Evolutionary conservation across 1,140 invertebrate species (phyloP), one percentile per base, ranked within the genome.

Genomic region (Drosophila leontia): DNA sequence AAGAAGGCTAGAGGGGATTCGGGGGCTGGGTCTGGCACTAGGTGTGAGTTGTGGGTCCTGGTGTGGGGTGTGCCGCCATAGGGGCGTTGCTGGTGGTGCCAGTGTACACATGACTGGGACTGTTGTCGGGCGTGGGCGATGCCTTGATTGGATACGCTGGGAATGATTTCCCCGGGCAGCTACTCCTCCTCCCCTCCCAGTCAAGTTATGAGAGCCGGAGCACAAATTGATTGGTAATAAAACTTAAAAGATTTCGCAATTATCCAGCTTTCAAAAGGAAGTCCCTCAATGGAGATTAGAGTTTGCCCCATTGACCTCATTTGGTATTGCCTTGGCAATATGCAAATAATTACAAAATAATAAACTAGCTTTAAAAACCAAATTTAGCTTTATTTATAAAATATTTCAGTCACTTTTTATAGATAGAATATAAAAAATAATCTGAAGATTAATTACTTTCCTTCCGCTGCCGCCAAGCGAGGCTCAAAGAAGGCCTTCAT

Each of bases 91-190:
- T 29, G 58, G 76, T 48, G 76, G 48, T 53, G 44, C 51, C 62
- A 60, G 34, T 15, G 63, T 44, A 64, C 78, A 85, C 67, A 81
- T 85, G 65, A 77, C 77, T 68, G 72, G 72, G 67, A 60, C 51
- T 64, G 68, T 65, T 74, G 77, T 74, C 62, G 68, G 65, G 76
- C 60, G 72, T 77, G 62, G 81, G 77, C 50, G 48, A 51, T 41
- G 82, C 75, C 60, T 85, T 84, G 82, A 84, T 84, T 84, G 82
- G 74, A 86, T 63, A 81, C 82, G 68, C 56, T 53, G 59, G 50
- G 42, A 41, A 58, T 59, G 61, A 84, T 70, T 76, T 70, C 45
- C 35, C 64, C 47, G 35, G 45, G 67, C 55, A 50, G 42, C 9
- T 15, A 5, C 34, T 12, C 17, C 42, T 11, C 0, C 58, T n/a